Evolutionary conservation across 2,797 vertebrate genomes (phyloP).

Genomic region (Odontamblyopus lacepedii): DNA sequence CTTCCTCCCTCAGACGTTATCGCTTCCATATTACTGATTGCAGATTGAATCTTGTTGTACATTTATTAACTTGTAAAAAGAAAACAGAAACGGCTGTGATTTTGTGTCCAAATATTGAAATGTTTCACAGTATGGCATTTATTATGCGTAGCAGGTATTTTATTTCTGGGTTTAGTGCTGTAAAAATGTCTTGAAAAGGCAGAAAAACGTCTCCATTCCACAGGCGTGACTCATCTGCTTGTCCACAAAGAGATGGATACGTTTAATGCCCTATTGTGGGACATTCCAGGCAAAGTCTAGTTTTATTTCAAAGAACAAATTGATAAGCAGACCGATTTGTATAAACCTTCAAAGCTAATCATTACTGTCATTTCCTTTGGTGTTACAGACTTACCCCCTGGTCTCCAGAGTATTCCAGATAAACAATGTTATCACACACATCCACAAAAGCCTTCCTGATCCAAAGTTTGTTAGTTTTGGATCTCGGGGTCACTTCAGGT

Average conservation of each 20-base stretch:
- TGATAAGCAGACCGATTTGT: not conserved
- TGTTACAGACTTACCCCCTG: not conserved
- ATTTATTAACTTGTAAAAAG: not conserved
- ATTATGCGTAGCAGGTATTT: no score
- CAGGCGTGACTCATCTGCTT: not conserved
- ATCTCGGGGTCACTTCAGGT: constrained; percentile 23
- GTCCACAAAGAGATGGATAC: no score
- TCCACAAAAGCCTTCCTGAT: constrained; percentile 15
- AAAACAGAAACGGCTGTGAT: not conserved
- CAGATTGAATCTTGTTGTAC: not conserved
- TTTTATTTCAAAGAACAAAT: not conserved
- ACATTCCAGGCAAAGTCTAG: not conserved
- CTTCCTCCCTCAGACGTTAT: not conserved
- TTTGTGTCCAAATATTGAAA: no score
- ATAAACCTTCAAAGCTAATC: not conserved
- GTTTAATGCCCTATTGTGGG: not conserved
- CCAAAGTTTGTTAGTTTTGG: constrained; percentile 18
- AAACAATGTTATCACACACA: constrained; percentile 29
- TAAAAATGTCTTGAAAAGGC: no score
- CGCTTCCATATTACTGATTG: not conserved
- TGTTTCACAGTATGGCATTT: no score
- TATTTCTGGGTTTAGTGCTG: no score
- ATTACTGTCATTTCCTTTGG: not conserved
- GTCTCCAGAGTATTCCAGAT: constrained; percentile 33
- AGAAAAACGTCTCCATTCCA: no score